Conservation (phyloP, 2,797 vertebrate genomes). For the Gobio occitaniae region DNA sequence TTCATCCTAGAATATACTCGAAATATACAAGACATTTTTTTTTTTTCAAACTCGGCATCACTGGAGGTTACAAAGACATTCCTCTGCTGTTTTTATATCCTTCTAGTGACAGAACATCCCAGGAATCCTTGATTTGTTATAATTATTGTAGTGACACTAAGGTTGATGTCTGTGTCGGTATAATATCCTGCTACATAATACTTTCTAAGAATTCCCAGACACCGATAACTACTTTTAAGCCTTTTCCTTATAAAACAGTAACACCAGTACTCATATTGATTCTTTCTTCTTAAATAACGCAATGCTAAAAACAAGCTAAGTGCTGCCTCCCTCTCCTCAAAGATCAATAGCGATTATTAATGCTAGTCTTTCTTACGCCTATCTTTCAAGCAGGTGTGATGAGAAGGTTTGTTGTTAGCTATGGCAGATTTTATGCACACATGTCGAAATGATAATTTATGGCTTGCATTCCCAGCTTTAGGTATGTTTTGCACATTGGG, state of each 20-base stretch:
- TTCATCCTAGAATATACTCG: constrained; percentile 5
- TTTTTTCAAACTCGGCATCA: not conserved
- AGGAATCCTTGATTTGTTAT: constrained; percentile 25
- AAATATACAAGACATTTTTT: constrained; percentile 25
- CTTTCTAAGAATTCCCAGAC: constrained; percentile 12
- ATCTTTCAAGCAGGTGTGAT: constrained; percentile 3
- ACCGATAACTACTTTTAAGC: not conserved
- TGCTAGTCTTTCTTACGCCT: not conserved
- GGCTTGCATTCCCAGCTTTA: not conserved
- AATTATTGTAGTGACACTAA: constrained; percentile 27
- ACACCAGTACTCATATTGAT: not conserved
- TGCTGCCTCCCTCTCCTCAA: not conserved
- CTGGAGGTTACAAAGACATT: constrained; percentile 31
- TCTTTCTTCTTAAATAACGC: not conserved
- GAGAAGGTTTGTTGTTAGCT: constrained; percentile 7
- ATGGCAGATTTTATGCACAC: not conserved
- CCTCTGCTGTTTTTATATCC: constrained; percentile 11
- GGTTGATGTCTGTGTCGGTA: not conserved
- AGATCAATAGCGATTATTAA: constrained; percentile 11
- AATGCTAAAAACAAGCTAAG: constrained; percentile 8
- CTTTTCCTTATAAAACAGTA: constrained; percentile 5
- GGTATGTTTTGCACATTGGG: not conserved
- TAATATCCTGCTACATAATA: constrained; percentile 13
- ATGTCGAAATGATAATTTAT: not conserved
- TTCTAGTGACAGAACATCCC: not conserved